Conservation (phyloP, 2,113 vertebrate species). For the Chrysochloris asiatica region DNA sequence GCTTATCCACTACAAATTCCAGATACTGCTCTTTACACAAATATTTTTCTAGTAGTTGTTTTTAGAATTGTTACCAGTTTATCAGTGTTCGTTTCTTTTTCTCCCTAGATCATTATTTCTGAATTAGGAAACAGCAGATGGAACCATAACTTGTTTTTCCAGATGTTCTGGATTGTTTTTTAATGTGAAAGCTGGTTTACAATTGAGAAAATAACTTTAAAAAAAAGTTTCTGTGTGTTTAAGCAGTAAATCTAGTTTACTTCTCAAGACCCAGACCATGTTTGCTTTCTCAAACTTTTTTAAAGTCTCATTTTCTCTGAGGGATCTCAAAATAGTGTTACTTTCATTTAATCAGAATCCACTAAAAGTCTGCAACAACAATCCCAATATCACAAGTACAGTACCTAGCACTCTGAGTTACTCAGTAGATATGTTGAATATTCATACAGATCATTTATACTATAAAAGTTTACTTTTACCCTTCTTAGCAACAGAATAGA, state of each 20-base stretch:
- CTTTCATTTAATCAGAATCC: neutral
- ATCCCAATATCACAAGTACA: neutral
- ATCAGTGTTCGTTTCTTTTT: slow-evolving; percentile 34
- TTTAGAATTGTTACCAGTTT: slow-evolving; percentile 47
- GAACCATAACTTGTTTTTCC: slow-evolving; percentile 50
- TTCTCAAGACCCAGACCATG: neutral
- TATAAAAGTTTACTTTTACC: slow-evolving; percentile 22
- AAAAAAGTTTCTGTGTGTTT: slow-evolving; percentile 12
- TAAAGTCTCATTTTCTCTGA: slow-evolving; percentile 23
- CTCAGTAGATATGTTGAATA: neutral
- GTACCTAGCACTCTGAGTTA: neutral
- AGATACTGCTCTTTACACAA: slow-evolving; percentile 45
- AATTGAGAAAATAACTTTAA: slow-evolving; percentile 50
- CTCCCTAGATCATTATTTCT: slow-evolving; percentile 42
- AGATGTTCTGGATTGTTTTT: slow-evolving; percentile 59
- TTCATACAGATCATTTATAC: neutral
- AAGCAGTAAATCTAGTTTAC: slow-evolving; percentile 37
- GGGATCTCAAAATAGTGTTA: neutral
- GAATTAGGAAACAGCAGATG: slow-evolving; percentile 47
- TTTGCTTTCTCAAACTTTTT: neutral
- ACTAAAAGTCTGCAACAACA: neutral
- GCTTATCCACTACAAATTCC: slow-evolving; percentile 21
- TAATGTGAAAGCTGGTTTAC: slow-evolving; percentile 48
- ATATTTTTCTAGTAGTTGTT: slow-evolving; percentile 45
- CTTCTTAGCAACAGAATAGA: slow-evolving; percentile 22